These are phyloP conservation scores for Paguma larvata DNA, from an alignment of 2,797 vertebrate species.

Conservation along the genomic window DNA sequence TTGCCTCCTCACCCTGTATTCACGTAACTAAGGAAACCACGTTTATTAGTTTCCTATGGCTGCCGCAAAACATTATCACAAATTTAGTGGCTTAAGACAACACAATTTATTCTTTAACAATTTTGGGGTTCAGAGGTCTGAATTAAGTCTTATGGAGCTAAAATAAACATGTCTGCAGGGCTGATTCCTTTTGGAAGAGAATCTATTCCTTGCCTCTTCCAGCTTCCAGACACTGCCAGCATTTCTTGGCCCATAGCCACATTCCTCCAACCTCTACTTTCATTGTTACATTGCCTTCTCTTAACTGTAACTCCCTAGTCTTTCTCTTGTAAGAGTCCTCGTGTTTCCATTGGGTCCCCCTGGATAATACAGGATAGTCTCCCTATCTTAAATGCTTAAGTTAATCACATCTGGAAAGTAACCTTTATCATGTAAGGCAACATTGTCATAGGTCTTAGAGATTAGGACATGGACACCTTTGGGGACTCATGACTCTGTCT, in stretches of 20 bases:
- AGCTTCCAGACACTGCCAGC: background rate
- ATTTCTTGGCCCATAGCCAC: background rate
- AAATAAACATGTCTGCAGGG: too few species aligned
- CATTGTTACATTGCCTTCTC: background rate
- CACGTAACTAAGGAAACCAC: background rate
- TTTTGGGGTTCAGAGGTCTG: too few species aligned
- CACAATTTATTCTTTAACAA: too few species aligned
- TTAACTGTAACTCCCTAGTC: background rate
- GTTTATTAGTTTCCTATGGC: background rate
- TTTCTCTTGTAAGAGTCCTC: background rate
- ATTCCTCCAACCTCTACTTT: background rate
- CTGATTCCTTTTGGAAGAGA: background rate
- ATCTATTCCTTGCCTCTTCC: background rate
- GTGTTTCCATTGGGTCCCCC: background rate
- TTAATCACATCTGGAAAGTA: background rate
- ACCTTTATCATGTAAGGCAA: background rate
- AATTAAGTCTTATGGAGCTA: too few species aligned
- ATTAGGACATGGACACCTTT: too few species aligned
- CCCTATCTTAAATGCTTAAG: background rate
- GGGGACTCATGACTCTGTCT: background rate
- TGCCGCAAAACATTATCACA: background rate
- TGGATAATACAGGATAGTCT: background rate
- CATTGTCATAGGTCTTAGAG: background rate
- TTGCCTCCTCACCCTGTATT: background rate
- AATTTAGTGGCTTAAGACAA: background rate